These are phyloP conservation scores for Eupithecia dodoneata DNA, from an alignment of 2,888 invertebrate genomes.

Conservation along the genomic window DNA sequence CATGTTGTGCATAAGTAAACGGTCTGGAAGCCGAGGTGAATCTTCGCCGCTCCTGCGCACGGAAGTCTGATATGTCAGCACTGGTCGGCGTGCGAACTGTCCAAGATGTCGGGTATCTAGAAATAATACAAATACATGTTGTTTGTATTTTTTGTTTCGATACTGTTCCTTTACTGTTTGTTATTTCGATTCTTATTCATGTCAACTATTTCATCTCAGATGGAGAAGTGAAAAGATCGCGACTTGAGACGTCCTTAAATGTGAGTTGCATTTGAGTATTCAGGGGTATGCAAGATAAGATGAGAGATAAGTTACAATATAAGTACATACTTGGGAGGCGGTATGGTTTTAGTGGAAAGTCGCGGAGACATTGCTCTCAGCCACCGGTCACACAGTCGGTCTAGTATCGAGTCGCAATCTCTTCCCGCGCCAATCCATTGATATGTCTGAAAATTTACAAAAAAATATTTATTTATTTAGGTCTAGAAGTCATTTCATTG, in stretches of 20 bases:
- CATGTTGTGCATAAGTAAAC: conserved; percentile 95
- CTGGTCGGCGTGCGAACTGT: conserved; percentile 90
- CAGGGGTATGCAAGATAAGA: too few relatives aligned
- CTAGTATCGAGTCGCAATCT: conserved; percentile 92
- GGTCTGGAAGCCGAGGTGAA: conserved; percentile 96
- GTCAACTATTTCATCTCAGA: neutral
- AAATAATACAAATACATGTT: conserved; percentile 34
- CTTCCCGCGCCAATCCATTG: conserved; percentile 98
- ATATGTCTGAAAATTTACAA: conserved; percentile 81
- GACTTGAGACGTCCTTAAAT: too few relatives aligned
- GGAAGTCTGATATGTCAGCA: conserved; percentile 90
- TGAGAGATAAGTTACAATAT: neutral
- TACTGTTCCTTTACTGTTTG: too few relatives aligned
- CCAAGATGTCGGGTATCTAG: conserved; percentile 91
- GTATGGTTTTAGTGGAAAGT: conserved; percentile 58
- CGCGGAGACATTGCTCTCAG: conserved; percentile 83
- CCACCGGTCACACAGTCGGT: conserved; percentile 92
- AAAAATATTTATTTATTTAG: neutral
- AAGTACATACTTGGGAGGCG: conserved; percentile 67
- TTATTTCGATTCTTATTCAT: neutral
- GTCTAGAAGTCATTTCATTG: neutral
- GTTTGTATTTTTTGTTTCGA: too few relatives aligned
- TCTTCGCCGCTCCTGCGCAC: conserved; percentile 91
- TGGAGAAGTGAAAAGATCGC: too few relatives aligned
- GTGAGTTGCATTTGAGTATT: too few relatives aligned